These are phyloP conservation scores for Labia minor DNA, from an alignment of 2,888 invertebrate species.

Conservation along the genomic window DNA sequence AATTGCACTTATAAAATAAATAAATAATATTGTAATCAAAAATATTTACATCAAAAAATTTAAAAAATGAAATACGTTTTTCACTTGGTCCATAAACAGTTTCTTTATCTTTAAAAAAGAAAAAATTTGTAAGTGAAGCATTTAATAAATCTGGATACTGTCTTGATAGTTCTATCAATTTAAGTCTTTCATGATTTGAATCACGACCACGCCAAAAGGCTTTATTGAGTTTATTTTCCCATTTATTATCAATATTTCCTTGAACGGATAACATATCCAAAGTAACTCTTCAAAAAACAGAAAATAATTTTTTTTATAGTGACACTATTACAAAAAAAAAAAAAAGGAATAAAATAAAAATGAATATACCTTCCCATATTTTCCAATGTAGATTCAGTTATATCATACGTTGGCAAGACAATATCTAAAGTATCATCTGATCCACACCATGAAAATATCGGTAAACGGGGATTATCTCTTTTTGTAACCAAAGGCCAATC, in stretches of 20 bases:
- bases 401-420: constrained; percentile 88
- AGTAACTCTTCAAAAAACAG: constrained; percentile 53
- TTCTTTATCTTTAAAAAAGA: constrained; percentile 82
- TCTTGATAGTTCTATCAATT: constrained; percentile 67
- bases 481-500: constrained; percentile 78
- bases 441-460: constrained; percentile 95
- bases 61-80: constrained; percentile 76
- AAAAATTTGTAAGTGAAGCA: constrained; percentile 88
- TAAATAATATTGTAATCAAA: constrained; percentile 19
- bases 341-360: background rate
- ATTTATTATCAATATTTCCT: constrained; percentile 56
- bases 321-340: constrained; percentile 16
- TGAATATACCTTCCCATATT: constrained; percentile 74
- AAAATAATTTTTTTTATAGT: constrained; percentile 21
- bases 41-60: constrained; percentile 77
- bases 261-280: constrained; percentile 86
- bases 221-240: constrained; percentile 62
- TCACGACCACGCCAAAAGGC: constrained; percentile 91
- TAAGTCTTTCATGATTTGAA: constrained; percentile 70
- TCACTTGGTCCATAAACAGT: constrained; percentile 75
- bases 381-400: constrained; percentile 83
- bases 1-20: constrained; percentile 19
- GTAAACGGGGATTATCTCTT: constrained; percentile 46
- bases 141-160: constrained; percentile 70
- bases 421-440: constrained; percentile 77